Evolutionary conservation across 2,113 vertebrate genomes (phyloP), one percentile per base, ranked within the genome.

Genomic region (Perca fluviatilis): DNA sequence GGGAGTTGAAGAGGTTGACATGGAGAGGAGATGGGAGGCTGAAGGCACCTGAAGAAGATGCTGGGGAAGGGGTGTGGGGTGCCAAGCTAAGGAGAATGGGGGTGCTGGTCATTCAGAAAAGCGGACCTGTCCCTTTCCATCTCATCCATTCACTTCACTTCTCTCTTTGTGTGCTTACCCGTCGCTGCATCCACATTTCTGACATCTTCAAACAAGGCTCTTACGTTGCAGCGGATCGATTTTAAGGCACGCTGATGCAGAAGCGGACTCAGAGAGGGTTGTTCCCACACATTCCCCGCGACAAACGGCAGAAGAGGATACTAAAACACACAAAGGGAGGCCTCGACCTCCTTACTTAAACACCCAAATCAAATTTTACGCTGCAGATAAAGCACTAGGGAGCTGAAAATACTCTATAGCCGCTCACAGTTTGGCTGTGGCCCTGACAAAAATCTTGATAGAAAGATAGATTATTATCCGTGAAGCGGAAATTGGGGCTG

Each of bases 351-450:
- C 86, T 93, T 83, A 91, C 94, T 94, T 93, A 92, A 94, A 95
- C 91, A 93, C 93, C 88, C 93, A 93, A 95, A 93, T 93, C 92
- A 93, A 93, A 93, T 95, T 88, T 93, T 94, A 91, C 90, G 91
- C 93, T 91, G 92, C 79, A 79, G 93, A 91, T 94, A 91, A 93
- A 93, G 88, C 90, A 65, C 87, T 85, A 10, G 89, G 93, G 90
- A 90, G 87, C 92, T 90, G 77, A 86, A 86, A 89, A 82, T 84
- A 54, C 66, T 86, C 86, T 78, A 90, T 85, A 74, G 84, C 69
- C 25, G 25, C 90, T 90, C 91, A 87, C 87, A 88, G 91, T 89
- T 91, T 84, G 86, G 86, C 88, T 61, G 61, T 19, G 19, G 62
- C 84, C 84, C 78, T 40, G 87, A 93, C 86, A 90, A 89, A 72